phyloP scores from a whole-genome alignment of 2,888 invertebrate species.

The Parasteatoda lunata region DNA sequence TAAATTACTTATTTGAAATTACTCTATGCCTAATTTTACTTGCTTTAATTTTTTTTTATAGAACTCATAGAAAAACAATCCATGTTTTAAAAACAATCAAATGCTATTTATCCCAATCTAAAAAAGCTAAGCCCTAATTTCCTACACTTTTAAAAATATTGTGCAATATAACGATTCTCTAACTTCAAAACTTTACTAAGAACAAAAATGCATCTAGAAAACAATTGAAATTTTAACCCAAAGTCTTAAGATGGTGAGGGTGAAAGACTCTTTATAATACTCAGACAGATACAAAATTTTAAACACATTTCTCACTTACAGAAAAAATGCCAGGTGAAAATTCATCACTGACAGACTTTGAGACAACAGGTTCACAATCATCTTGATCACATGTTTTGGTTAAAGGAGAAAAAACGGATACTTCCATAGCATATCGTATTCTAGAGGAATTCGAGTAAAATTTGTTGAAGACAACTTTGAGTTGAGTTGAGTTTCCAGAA shows the following conservation, averaged over 20 bases:
- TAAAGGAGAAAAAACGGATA: slow-evolving; percentile 21
- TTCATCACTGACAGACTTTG: slow-evolving; percentile 51
- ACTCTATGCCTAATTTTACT: too few species aligned
- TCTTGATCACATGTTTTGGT: background rate
- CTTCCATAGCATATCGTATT: slow-evolving; percentile 43
- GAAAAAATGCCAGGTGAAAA: slow-evolving; percentile 57
- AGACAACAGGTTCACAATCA: slow-evolving; percentile 12
- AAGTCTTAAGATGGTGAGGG: too few species aligned
- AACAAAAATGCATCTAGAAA: too few species aligned
- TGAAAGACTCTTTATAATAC: background rate
- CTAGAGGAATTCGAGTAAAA: slow-evolving; percentile 35
- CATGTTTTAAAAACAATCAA: too few species aligned
- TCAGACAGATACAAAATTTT: background rate
- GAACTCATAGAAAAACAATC: too few species aligned
- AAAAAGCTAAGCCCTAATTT: too few species aligned
- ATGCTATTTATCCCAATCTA: too few species aligned
- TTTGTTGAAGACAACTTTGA: slow-evolving; percentile 31
- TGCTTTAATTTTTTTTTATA: too few species aligned
- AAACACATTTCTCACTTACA: slow-evolving; percentile 12
- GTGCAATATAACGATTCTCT: too few species aligned
- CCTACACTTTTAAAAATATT: too few species aligned
- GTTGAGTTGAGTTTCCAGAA: slow-evolving; percentile 41
- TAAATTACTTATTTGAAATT: too few species aligned
- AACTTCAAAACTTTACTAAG: too few species aligned
- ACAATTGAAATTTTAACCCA: background rate